These are phyloP conservation scores for Brachionus koreanus DNA, from an alignment of 1,140 invertebrate genomes.

Conservation along the genomic window DNA sequence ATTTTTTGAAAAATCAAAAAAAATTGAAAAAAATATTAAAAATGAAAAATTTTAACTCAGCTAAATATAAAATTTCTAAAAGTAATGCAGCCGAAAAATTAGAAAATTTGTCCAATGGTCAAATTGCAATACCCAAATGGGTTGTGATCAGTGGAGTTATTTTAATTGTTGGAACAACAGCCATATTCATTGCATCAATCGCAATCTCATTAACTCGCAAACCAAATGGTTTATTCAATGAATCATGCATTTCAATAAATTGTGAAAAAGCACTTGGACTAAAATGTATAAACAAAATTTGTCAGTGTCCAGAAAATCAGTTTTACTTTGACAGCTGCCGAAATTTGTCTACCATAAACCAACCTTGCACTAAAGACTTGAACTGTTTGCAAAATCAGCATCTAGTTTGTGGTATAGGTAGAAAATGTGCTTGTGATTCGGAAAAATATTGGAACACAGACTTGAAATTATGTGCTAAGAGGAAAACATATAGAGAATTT, in stretches of 20 bases:
- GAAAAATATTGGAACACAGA: not conserved
- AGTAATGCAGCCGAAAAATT: not conserved
- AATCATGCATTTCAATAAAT: not conserved
- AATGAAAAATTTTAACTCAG: not conserved
- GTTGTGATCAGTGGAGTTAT: not conserved
- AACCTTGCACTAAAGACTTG: not conserved
- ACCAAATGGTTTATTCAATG: not conserved
- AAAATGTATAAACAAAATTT: not conserved
- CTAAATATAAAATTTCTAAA: not conserved
- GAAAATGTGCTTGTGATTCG: not conserved
- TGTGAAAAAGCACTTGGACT: not conserved
- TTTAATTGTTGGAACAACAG: not conserved
- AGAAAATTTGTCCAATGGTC: not conserved
- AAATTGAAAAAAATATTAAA: not conserved
- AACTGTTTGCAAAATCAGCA: not conserved
- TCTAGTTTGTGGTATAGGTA: not conserved
- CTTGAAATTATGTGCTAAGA: not conserved
- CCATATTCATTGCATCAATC: not conserved
- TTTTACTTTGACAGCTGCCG: not conserved
- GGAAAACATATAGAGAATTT: not conserved
- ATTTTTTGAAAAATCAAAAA: too few relatives aligned
- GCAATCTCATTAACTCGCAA: not conserved
- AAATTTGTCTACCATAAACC: not conserved
- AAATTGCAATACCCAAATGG: not conserved
- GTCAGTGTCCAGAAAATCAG: not conserved